Percentiles rank a stretch among this genome's conserved stretches.
Evolutionary conservation across 2,797 vertebrate species (phyloP).

Genomic region (Limosa lapponica): DNA sequence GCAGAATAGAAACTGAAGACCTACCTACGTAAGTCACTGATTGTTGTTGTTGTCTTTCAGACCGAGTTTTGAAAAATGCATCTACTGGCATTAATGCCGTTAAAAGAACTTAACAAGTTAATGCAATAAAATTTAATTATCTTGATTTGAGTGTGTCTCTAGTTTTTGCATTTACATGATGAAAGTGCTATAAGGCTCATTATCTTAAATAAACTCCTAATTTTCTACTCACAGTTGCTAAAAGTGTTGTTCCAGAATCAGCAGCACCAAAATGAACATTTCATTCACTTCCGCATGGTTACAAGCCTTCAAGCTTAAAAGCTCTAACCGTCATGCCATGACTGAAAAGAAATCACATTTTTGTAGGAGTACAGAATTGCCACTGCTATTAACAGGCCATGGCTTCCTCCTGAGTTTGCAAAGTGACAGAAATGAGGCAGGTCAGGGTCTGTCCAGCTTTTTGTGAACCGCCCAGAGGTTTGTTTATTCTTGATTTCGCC

Average conservation of each 20-base stretch:
- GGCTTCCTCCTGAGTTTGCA: not conserved
- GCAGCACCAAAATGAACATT: not conserved
- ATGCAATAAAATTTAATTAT: constrained; percentile 41
- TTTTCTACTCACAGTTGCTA: constrained; percentile 11
- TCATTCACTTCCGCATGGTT: not conserved
- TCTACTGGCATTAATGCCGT: not conserved
- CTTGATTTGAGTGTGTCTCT: constrained; percentile 21
- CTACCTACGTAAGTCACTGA: not conserved
- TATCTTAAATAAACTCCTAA: constrained; percentile 49
- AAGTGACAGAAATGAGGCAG: not conserved
- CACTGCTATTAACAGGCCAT: not conserved
- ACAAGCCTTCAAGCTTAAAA: not conserved
- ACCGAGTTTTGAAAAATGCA: not conserved
- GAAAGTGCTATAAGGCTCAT: constrained; percentile 8
- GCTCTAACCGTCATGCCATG: accelerated
- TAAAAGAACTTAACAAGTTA: constrained; percentile 27
- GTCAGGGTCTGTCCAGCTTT: not conserved
- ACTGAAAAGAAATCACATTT: not conserved
- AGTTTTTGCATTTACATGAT: constrained; percentile 32
- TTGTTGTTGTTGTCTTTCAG: not conserved
- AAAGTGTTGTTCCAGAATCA: constrained; percentile 12
- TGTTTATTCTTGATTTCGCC: not conserved
- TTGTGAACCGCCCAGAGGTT: not conserved
- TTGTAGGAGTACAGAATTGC: not conserved
- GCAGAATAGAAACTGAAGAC: not conserved